These are phyloP conservation scores for Alcedo quadribrachys DNA, from an alignment of 2,797 vertebrate genomes.

Conservation along the genomic window DNA sequence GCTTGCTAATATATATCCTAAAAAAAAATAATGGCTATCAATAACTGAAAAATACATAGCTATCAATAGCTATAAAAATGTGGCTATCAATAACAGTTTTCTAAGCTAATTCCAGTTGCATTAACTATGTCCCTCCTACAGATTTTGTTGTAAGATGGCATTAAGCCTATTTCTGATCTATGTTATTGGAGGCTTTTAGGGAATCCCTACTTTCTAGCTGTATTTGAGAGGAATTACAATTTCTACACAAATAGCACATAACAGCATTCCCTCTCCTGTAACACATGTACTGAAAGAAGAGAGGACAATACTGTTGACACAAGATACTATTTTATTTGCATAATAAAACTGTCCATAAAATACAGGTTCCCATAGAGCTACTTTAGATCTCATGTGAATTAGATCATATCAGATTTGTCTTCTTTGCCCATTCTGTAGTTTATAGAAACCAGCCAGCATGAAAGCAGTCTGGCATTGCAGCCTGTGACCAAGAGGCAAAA, in stretches of 20 bases:
- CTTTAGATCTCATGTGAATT: background rate
- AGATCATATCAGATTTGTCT: background rate
- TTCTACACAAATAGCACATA: background rate
- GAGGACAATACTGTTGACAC: background rate
- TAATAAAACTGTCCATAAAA: background rate
- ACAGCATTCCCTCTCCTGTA: background rate
- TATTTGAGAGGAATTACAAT: background rate
- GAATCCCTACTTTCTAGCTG: background rate
- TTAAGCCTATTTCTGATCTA: constrained; percentile 1
- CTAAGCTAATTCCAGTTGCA: constrained; percentile 1
- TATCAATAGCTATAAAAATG: too few species aligned
- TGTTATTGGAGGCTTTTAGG: background rate
- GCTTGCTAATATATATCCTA: background rate
- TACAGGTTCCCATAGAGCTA: background rate
- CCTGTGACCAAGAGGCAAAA: background rate
- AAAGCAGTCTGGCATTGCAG: background rate
- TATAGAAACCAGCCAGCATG: background rate
- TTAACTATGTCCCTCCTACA: background rate
- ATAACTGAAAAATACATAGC: background rate
- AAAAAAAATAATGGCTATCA: background rate
- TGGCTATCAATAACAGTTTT: background rate
- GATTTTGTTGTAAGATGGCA: background rate
- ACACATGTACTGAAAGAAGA: background rate
- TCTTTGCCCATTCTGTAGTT: background rate
- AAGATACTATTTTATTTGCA: background rate